These are phyloP conservation scores for Penaeus monodon DNA, from an alignment of 2,888 invertebrate species.

Conservation along the genomic window DNA sequence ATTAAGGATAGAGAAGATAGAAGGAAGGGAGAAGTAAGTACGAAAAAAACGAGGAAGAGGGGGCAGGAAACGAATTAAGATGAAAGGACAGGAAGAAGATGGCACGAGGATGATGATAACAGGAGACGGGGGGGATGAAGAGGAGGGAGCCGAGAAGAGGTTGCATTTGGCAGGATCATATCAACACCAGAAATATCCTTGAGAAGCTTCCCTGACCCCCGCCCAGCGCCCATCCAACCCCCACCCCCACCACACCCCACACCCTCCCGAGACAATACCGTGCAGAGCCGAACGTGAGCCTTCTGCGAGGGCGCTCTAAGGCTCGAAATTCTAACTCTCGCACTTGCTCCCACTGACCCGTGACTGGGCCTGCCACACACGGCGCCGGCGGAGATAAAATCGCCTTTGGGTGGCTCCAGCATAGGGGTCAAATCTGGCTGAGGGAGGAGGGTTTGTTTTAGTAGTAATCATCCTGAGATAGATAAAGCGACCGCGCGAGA, in stretches of 20 bases:
- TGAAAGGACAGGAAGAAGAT: not conserved
- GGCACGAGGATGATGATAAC: no score
- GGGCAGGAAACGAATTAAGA: not conserved
- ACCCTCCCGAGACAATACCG: not conserved
- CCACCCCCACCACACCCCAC: not conserved
- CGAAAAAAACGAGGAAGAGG: not conserved
- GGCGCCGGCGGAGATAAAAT: no score
- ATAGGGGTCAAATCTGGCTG: no score
- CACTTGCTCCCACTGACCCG: no score
- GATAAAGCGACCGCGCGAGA: not conserved
- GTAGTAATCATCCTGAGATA: not conserved
- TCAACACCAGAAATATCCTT: constrained; percentile 29
- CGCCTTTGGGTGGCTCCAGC: no score
- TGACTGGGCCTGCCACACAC: no score
- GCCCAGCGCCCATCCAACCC: not conserved
- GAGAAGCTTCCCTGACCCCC: constrained; percentile 10
- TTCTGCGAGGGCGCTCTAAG: no score
- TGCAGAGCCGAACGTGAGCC: not conserved
- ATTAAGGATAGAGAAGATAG: not conserved
- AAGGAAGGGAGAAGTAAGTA: not conserved
- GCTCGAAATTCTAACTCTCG: no score
- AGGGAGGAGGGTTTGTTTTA: no score
- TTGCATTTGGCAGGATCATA: constrained; percentile 14
- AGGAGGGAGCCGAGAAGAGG: not conserved
- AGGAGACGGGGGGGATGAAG: not conserved